A percentile compares a stretch with the other conserved stretches of the same genome.
phyloP scores from a whole-genome alignment of 2,888 invertebrate species.

The Liopterus haemorrhoidalis region DNA sequence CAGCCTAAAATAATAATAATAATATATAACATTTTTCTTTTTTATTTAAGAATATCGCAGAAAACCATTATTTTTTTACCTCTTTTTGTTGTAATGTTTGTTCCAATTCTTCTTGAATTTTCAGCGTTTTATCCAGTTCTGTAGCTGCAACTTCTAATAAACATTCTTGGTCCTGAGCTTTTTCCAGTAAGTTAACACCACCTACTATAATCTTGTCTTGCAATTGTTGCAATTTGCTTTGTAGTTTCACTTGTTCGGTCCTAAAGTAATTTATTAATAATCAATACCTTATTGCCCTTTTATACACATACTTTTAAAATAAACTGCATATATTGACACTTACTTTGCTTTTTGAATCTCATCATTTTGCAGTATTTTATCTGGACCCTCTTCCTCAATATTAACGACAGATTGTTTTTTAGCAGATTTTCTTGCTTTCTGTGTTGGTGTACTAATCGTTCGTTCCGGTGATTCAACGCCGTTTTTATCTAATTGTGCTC shows the following conservation, averaged over 20 bases:
- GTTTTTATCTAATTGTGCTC: conserved; percentile 53
- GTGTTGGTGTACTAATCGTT: conserved; percentile 11
- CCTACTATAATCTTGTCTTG: conserved; percentile 96
- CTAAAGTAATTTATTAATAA: conserved; percentile 37
- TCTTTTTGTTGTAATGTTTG: conserved; percentile 83
- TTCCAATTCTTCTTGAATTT: conserved; percentile 73
- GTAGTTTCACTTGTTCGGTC: conserved; percentile 72
- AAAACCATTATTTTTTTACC: conserved; percentile 45
- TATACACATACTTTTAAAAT: conserved; percentile 1
- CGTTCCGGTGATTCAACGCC: conserved; percentile 1
- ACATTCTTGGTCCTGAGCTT: conserved; percentile 88
- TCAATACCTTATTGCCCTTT: too few species aligned
- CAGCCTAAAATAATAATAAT: conserved; percentile 54
- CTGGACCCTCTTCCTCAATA: too few species aligned
- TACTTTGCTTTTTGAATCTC: conserved; percentile 44
- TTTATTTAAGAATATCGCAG: too few species aligned
- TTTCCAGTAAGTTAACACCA: conserved; percentile 95
- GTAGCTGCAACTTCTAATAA: conserved; percentile 81
- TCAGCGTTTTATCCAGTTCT: conserved; percentile 71
- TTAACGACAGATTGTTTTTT: conserved; percentile 47
- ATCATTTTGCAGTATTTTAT: too few species aligned
- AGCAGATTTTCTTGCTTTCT: conserved; percentile 47
- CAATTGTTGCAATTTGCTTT: conserved; percentile 79
- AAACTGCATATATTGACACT: conserved; percentile 25
- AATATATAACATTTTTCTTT: too few species aligned